A percentile compares a stretch with the other conserved stretches of the same genome.
Conservation (phyloP, 2,888 invertebrate genomes). For the Sesia bembeciformis region DNA sequence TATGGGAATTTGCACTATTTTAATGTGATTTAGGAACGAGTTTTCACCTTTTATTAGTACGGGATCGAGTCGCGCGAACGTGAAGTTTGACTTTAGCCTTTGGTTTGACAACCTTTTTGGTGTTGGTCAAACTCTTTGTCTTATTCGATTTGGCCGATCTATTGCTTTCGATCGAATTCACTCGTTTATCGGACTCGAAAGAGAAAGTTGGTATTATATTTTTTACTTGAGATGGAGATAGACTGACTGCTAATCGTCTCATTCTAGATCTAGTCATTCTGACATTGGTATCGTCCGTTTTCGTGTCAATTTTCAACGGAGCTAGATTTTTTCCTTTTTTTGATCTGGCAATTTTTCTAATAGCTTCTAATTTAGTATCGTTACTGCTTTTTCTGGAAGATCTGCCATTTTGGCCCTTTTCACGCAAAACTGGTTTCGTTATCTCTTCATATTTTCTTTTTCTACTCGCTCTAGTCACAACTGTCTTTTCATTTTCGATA, state of each 20-base stretch:
- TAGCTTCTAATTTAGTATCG: slow-evolving; percentile 20
- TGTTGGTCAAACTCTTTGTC: slow-evolving; percentile 15
- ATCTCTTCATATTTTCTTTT: slow-evolving; percentile 49
- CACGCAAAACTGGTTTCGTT: slow-evolving; percentile 49
- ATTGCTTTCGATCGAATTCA: slow-evolving; percentile 41
- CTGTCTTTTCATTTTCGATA: slow-evolving; percentile 56
- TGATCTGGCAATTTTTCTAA: slow-evolving; percentile 39
- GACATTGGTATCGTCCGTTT: slow-evolving; percentile 19
- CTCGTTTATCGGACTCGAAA: slow-evolving; percentile 48
- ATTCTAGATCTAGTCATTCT: slow-evolving; percentile 54
- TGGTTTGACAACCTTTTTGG: slow-evolving; percentile 12
- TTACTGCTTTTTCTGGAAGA: slow-evolving; percentile 23
- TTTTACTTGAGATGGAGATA: slow-evolving; percentile 51
- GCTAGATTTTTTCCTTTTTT: slow-evolving; percentile 23
- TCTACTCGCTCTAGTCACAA: slow-evolving; percentile 34
- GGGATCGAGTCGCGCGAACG: slow-evolving; percentile 1
- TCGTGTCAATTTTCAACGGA: slow-evolving; percentile 20
- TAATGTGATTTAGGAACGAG: slow-evolving; percentile 3
- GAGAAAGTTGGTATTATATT: slow-evolving; percentile 39
- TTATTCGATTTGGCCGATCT: slow-evolving; percentile 27
- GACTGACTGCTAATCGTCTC: slow-evolving; percentile 46
- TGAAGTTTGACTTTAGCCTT: slow-evolving; percentile 10
- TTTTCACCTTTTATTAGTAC: slow-evolving; percentile 50
- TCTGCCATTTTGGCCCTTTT: slow-evolving; percentile 56
- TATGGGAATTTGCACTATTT: neutral